These are phyloP conservation scores for Apteryx owenii DNA, from an alignment of 2,113 vertebrate species.

Conservation along the genomic window DNA sequence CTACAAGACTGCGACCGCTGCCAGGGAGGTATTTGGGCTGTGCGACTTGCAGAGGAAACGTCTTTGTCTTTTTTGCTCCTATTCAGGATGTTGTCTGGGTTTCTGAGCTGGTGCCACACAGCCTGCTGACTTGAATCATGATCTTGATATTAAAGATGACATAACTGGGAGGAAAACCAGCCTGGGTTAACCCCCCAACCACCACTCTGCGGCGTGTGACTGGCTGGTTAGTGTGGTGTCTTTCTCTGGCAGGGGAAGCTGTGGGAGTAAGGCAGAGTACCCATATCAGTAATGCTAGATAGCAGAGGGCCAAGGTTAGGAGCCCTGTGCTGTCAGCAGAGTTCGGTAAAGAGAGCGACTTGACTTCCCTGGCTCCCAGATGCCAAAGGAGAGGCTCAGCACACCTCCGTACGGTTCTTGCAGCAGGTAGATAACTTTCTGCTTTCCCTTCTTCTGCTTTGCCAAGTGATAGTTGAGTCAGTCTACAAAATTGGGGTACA, in stretches of 20 bases:
- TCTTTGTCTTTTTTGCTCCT: neutral
- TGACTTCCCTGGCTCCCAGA: neutral
- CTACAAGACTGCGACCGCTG: neutral
- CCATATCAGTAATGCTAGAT: rapidly evolving
- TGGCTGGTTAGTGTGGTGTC: neutral
- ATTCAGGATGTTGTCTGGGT: neutral
- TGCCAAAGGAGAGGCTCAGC: neutral
- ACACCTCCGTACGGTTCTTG: neutral
- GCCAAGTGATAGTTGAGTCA: neutral
- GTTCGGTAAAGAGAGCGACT: neutral
- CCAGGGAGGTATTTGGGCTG: neutral
- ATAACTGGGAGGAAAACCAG: neutral
- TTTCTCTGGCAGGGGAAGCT: neutral
- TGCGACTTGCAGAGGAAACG: neutral
- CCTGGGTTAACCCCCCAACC: neutral
- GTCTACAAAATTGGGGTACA: neutral
- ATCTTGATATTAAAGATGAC: neutral
- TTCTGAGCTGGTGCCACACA: neutral
- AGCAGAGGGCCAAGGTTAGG: neutral
- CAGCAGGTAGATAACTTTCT: neutral
- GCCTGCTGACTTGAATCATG: neutral
- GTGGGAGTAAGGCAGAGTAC: neutral
- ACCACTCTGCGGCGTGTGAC: neutral
- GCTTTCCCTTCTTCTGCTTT: neutral
- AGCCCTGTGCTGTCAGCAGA: neutral